Base-by-base conservation (phyloP, 2,797 vertebrate genomes). In the Brotula barbata region DNA sequence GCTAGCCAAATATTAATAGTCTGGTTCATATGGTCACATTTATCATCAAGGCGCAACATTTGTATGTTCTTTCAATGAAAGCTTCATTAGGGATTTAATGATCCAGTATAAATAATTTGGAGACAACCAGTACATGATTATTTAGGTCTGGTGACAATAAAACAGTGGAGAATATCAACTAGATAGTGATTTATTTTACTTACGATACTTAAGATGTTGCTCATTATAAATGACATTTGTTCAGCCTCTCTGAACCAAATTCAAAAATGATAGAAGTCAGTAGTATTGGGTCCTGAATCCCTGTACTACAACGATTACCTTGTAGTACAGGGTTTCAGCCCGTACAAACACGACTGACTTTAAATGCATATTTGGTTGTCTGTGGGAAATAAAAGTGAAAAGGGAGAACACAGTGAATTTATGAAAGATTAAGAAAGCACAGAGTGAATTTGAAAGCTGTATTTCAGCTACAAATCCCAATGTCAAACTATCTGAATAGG, bases 61-160 rank as follows among this genome's bases (percentile, higher is more conserved):
- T 36, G 31, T 34, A 20, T 22, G 17, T 71, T 45, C 21, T 15
- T 58, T 53, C 37, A 45, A 22, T 54, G 50, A 57, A 49, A 15
- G 65, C 59, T 73, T 83, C 68, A 69, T 64, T 82, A 57, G 45
- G 31, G 62, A 47, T 75, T 58, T 71, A 80, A 84, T 78, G 75
- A 78, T 60, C 66, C 71, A 46, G 45, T n/a, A 37, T 40, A 40
- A 43, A 77, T 75, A 68, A 75, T 70, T 81, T 63, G 70, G 60
- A 43, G 43, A 40, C 45, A 59, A 65, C n/a, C 45, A 68, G 37
- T 41, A 50, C 48, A 72, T 33, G 41, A 68, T 72, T 58, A 64
- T 34, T 64, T 54, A 16, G 59, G 56, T 61, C 56, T 54, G 48
- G 60, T 63, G 52, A 33, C 53, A 59, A 45, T 51, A 15, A 55